These are phyloP conservation scores for Plotosus lineatus DNA, from an alignment of 2,113 vertebrate genomes.

Conservation along the genomic window DNA sequence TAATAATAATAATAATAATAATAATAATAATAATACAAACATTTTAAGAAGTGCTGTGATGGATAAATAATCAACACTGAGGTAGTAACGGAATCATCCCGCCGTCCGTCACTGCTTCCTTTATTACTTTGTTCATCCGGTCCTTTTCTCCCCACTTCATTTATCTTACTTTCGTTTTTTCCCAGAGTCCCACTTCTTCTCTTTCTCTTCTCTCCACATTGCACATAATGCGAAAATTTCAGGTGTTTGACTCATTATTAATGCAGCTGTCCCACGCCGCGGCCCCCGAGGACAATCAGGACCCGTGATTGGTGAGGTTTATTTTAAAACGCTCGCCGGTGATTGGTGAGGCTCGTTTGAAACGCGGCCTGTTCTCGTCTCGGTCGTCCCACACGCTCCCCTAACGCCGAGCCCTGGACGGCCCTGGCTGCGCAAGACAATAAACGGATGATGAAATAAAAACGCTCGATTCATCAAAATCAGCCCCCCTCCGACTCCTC, in stretches of 20 bases:
- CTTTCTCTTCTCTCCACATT: slow-evolving; percentile 35
- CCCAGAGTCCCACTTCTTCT: slow-evolving; percentile 39
- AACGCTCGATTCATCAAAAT: slow-evolving; percentile 84
- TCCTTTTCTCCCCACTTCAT: background rate
- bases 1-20: too few relatives aligned
- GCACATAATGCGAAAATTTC: slow-evolving; percentile 24
- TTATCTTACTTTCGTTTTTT: slow-evolving; percentile 12
- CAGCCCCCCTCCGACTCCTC: slow-evolving; percentile 71
- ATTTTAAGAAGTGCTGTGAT: background rate
- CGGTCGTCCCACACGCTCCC: slow-evolving; percentile 36
- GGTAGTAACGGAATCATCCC: too few relatives aligned
- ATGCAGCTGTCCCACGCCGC: slow-evolving; percentile 17
- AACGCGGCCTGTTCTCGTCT: slow-evolving; percentile 27
- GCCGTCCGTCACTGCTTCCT: too few relatives aligned
- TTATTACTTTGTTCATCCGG: background rate
- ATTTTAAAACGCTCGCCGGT: slow-evolving; percentile 34
- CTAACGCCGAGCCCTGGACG: slow-evolving; percentile 23
- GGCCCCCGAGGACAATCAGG: slow-evolving; percentile 27
- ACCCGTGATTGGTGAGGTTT: slow-evolving; percentile 35
- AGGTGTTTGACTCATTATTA: slow-evolving; percentile 38
- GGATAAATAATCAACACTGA: background rate
- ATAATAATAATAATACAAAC: background rate
- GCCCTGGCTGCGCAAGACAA: slow-evolving; percentile 71
- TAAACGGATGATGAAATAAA: slow-evolving; percentile 82
- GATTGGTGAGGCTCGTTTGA: slow-evolving; percentile 7